Base-by-base conservation (phyloP, 1,140 invertebrate species). In the Drosophila ohnishii region DNA sequence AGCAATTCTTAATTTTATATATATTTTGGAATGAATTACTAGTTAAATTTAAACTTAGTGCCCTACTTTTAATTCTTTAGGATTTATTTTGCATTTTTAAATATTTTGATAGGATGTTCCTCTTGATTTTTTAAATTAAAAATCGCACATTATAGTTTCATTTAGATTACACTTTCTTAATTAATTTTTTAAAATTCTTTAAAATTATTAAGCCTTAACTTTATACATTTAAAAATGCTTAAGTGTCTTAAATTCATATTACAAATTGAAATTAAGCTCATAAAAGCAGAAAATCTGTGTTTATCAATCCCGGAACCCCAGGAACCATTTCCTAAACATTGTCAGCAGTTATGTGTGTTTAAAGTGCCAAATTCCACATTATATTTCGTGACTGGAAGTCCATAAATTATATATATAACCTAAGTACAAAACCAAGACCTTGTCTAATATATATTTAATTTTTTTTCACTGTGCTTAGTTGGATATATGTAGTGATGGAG, bases 371-470 rank as follows among this genome's bases (percentile, higher is more conserved):
- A 34, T 22, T 37, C 19, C 13, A 37, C 2, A 22, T 55, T 3
- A 22, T 37, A 25, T 55, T 55, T 55, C 51, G 51, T 55, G 51
- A 55, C 51, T 53, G 6, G 3, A 22, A 37, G 7, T 3, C 13
- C 19, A 55, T 55, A 25, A 55, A 37, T 55, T 37, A 37, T 37
- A 55, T 53, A 35, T 14, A 22, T 5, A 22, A 8, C 4, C 7
- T 14, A 22, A 22, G 32, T 37, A 37, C 4, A 37, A 55, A 55
- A 37, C 51, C 32, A 22, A 53, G 32, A 53, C 50, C 22, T 39
- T n/a, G 32, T 11, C 14, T 30, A 19, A 57, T 57, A 55, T 37
- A 62, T 39, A n/a, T 30, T 59, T 59, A 39, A 13, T 25, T 56
- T 56, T 35, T 25, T 39, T 22, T 19, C 61, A 28, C 25, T 61